These are phyloP conservation scores for Hozukius guyotensis DNA, from an alignment of 2,797 vertebrate species.

Conservation along the genomic window DNA sequence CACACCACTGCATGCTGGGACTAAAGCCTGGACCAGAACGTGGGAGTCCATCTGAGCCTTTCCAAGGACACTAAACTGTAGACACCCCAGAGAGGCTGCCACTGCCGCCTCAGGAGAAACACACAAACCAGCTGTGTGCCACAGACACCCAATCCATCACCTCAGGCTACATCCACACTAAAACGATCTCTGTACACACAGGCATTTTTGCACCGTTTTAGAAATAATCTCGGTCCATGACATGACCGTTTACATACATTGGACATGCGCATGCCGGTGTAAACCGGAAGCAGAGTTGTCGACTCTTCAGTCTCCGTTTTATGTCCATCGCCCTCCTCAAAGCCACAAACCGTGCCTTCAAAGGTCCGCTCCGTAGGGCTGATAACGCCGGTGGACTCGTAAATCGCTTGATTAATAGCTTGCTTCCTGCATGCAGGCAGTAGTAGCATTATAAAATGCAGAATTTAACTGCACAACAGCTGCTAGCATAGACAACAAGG, in stretches of 20 bases:
- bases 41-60: conserved; percentile 50
- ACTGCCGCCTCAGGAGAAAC: conserved; percentile 53
- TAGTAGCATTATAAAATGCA: no score
- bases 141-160: conserved; percentile 53
- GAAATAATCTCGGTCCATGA: background rate
- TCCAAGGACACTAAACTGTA: conserved; percentile 52
- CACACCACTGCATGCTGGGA: conserved; percentile 55
- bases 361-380: background rate
- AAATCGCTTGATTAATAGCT: no score
- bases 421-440: no score
- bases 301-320: background rate
- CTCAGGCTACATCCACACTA: background rate
- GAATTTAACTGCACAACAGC: no score
- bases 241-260: background rate
- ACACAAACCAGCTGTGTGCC: conserved; percentile 63
- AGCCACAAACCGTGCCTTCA: background rate
- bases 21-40: conserved; percentile 35
- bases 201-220: background rate
- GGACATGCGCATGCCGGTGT: background rate
- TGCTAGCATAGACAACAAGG: no score
- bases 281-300: background rate
- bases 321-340: background rate
- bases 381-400: no score
- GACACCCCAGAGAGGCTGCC: conserved; percentile 46
- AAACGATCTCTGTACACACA: background rate